Base-by-base conservation (phyloP, 2,888 invertebrate genomes). In the Theretra japonica region DNA sequence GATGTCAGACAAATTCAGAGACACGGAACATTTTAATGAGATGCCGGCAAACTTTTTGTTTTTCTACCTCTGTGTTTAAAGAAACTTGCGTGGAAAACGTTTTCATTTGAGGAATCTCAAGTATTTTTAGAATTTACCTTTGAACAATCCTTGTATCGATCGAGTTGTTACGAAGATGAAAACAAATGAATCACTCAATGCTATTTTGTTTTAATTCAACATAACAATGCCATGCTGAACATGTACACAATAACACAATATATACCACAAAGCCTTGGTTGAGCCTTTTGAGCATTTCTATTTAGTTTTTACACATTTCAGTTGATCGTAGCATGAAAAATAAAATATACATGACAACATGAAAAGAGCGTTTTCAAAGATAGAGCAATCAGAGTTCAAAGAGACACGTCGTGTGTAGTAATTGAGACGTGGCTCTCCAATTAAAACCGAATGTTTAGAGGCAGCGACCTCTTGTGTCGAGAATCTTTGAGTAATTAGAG, bases 21-120 rank as follows among this genome's bases (percentile, higher is more conserved):
- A 83, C 83, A 87, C 90, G 94, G 94, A 94, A 94, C 86, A 94
- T 92, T 94, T 94, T 94, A 94, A 94, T 92, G 93, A 94, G 90
- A 88, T 83, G 77, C 83, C 96, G 96, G 56, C 48, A 41, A 57
- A 48, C 62, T 65, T 72, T 72, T 70, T 72, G 69, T 72, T 72
- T 72, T 53, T 69, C 58, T 30, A 41, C 30, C 53, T 57, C 53
- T 72, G 59, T 69, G 68, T 72, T 69, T 72, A 60, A 69, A 59
- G 65, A 65, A 70, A 82, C 87, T 88, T 89, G 75, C 74, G 75
- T 71, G 71, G 71, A 76, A 70, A 72, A 72, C 69, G 73, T 74
- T 76, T 77, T 75, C 76, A 73, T 79, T 73, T 71, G 75, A 77
- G 79, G 8, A 53, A 15, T 65, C 33, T 50, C 33, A 71, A 30